Conservation (phyloP, 2,797 vertebrate genomes). For the Hapalemur alaotrensis region DNA sequence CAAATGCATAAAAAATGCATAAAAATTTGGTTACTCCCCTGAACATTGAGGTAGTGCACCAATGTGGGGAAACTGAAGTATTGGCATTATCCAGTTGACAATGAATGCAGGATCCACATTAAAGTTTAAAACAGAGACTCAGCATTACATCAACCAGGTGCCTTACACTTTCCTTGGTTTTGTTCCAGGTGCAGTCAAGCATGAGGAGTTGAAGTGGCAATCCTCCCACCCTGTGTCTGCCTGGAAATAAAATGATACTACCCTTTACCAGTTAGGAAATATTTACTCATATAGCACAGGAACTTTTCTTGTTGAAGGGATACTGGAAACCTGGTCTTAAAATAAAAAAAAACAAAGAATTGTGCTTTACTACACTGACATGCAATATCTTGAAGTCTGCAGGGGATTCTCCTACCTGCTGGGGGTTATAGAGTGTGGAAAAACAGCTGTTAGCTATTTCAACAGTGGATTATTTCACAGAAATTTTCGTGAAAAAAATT, state of each 20-base stretch:
- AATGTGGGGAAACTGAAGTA: constrained; percentile 47
- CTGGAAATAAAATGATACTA: constrained; percentile 43
- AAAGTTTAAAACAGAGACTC: constrained; percentile 29
- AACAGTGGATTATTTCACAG: constrained; percentile 73
- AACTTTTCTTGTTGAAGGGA: constrained; percentile 69
- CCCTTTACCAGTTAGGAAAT: constrained; percentile 54
- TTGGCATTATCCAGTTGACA: neutral
- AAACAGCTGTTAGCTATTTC: constrained; percentile 78
- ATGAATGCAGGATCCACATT: neutral
- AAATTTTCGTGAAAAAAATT: constrained; percentile 79
- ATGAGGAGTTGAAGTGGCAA: neutral
- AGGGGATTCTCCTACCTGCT: constrained; percentile 78
- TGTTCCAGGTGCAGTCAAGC: neutral
- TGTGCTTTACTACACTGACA: constrained; percentile 63
- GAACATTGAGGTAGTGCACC: neutral
- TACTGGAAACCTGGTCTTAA: constrained; percentile 69
- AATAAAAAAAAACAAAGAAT: constrained; percentile 73
- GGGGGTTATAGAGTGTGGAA: constrained; percentile 66
- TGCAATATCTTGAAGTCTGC: constrained; percentile 72
- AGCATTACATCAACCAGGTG: neutral
- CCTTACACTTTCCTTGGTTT: neutral
- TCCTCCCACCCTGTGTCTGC: constrained; percentile 10
- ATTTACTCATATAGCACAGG: constrained; percentile 31
- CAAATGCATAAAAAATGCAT: neutral
- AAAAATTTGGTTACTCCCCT: neutral